Evolutionary conservation across 2,797 vertebrate species (phyloP), one percentile per base, ranked within the genome.

Genomic region (Molothrus ater): DNA sequence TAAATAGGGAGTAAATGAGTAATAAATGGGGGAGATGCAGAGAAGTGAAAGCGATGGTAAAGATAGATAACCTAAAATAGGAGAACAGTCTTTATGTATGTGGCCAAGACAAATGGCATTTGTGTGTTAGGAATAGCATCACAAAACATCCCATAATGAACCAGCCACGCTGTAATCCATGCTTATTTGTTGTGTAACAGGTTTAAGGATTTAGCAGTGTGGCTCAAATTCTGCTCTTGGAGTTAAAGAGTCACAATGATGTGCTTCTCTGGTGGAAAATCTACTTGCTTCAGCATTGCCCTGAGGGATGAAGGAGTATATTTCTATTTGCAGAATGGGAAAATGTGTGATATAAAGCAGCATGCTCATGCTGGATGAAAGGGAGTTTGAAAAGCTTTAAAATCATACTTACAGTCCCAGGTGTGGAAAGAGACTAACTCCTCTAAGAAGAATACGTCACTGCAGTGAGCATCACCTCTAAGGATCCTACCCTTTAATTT

Each of bases 151-250:
- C 94, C 84, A 47, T 88, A 91, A 94, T 95, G 83, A 96, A 76
- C 78, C 96, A 97, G 96, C 97, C 96, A 96, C 36, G 91, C 97
- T 90, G 22, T 97, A 97, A 97, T 97, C 98, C 98, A 96, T 96
- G 87, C 97, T 98, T 98, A 97, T 98, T 98, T 97, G 98, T 98
- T 99, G 98, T 98, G 98, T 98, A 99, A 99, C 98, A 92, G 92
- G 97, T 96, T 96, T 97, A 97, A 96, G 97, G 98, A 96, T 92
- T 97, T 98, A 97, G 64, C 88, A 80, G 88, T 14, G 78, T 93
- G 80, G 87, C 95, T 97, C 79, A 95, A 83, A 90, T 93, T 92
- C 65, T 86, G n/a, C 73, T 88, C 32, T 81, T 1, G 9, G 70
- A 88, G 93, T 92, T 96, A 57, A 29, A 91, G 90, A 95, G 91